phyloP scores from a whole-genome alignment of 2,888 invertebrate species.

The Synergus itoensis region DNA sequence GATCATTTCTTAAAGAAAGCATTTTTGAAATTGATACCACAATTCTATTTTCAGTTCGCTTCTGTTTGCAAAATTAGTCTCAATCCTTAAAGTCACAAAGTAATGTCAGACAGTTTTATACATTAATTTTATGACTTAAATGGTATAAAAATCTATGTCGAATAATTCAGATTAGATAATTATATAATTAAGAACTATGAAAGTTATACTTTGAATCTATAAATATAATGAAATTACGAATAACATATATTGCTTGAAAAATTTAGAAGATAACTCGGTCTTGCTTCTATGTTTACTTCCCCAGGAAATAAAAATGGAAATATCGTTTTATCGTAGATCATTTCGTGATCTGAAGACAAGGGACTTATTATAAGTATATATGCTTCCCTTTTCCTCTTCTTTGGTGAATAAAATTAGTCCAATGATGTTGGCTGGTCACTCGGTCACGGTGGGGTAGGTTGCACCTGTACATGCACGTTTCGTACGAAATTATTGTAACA shows the following conservation, averaged over 20 bases:
- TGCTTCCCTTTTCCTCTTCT: slow-evolving; percentile 12
- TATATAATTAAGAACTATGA: too few relatives aligned
- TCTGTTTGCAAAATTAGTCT: background rate
- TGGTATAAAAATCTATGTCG: too few relatives aligned
- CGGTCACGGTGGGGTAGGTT: slow-evolving; percentile 76
- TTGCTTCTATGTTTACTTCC: slow-evolving; percentile 9
- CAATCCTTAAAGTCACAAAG: background rate
- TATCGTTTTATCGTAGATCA: slow-evolving; percentile 35
- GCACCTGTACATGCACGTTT: slow-evolving; percentile 67
- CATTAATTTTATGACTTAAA: too few relatives aligned
- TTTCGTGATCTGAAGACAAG: slow-evolving; percentile 31
- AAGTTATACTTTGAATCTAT: too few relatives aligned
- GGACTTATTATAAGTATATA: slow-evolving; percentile 25
- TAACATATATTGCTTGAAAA: too few relatives aligned
- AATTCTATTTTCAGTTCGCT: background rate
- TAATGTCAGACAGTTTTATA: too few relatives aligned
- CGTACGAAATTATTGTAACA: slow-evolving; percentile 54
- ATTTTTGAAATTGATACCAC: background rate
- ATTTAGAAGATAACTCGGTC: background rate
- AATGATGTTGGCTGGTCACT: slow-evolving; percentile 50
- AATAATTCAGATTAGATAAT: too few relatives aligned
- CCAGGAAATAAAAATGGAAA: slow-evolving; percentile 36
- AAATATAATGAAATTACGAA: too few relatives aligned
- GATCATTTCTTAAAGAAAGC: slow-evolving; percentile 4
- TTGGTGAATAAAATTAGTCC: slow-evolving; percentile 39